These are phyloP conservation scores for Parasteatoda tepidariorum DNA, from an alignment of 1,140 invertebrate species.

Conservation along the genomic window DNA sequence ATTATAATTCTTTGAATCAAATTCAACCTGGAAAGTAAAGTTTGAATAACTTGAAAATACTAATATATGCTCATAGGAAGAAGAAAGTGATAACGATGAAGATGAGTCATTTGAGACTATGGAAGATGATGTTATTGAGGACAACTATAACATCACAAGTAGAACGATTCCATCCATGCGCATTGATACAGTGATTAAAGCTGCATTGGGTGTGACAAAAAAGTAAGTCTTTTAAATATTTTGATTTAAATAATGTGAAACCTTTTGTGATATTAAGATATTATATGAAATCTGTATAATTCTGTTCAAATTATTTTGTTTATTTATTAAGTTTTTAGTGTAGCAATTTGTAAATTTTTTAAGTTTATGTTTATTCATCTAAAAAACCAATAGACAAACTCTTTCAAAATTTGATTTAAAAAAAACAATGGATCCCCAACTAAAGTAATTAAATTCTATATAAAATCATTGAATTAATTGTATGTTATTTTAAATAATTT, in stretches of 20 bases:
- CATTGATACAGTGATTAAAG: slow-evolving; percentile 36
- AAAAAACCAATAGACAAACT: too few species aligned
- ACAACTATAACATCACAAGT: not conserved
- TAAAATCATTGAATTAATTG: too few species aligned
- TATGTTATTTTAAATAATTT: too few species aligned
- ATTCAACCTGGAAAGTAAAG: too few species aligned
- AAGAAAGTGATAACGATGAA: slow-evolving; percentile 32
- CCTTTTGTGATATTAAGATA: not conserved
- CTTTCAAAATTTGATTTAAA: too few species aligned
- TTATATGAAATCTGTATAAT: not conserved
- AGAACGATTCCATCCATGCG: slow-evolving; percentile 27
- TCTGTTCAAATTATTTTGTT: not conserved
- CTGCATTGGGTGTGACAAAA: slow-evolving; percentile 32
- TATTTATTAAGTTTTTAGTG: not conserved
- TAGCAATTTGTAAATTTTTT: not conserved
- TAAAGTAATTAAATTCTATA: too few species aligned
- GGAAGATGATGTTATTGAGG: slow-evolving; percentile 20
- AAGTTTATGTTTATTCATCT: too few species aligned
- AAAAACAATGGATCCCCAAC: too few species aligned
- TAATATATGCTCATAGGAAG: slow-evolving; percentile 5
- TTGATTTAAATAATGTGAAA: not conserved
- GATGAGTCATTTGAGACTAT: not conserved
- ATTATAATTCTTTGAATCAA: too few species aligned
- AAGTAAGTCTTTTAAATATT: slow-evolving; percentile 21
- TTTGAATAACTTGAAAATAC: too few species aligned